Conservation (phyloP, 2,797 vertebrate genomes). For the Bucorvus abyssinicus region DNA sequence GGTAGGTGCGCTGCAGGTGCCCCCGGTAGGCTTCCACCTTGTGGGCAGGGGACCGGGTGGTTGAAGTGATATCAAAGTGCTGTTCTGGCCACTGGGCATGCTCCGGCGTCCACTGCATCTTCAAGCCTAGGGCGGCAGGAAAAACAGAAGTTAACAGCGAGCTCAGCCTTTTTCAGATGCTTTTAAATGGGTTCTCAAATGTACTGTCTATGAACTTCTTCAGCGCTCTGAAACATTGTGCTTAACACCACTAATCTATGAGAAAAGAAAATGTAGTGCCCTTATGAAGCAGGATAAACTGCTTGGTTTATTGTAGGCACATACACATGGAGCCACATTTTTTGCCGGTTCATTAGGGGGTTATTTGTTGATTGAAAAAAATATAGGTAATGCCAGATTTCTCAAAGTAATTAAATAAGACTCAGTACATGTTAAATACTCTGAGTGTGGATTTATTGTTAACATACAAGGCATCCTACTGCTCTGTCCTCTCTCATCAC, state of each 20-base stretch:
- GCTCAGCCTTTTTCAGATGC: not conserved
- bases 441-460: conserved; percentile 10
- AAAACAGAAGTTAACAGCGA: conserved; percentile 46
- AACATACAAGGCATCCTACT: conserved; percentile 38
- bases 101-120: conserved; percentile 99
- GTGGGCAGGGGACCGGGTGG: conserved; percentile 97
- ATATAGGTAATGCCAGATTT: not conserved
- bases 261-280: not conserved
- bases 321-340: not conserved
- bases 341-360: not conserved
- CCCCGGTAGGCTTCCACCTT: conserved; percentile 98
- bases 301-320: not conserved
- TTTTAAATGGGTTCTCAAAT: conserved; percentile 8
- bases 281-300: not conserved
- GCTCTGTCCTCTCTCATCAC: conserved; percentile 67
- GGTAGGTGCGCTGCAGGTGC: conserved; percentile 96
- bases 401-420: conserved; percentile 35
- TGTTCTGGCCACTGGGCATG: conserved; percentile 99
- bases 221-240: not conserved
- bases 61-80: conserved; percentile 99
- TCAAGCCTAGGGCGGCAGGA: conserved; percentile 86
- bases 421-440: conserved; percentile 45
- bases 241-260: conserved; percentile 5
- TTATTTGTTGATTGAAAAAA: not conserved
- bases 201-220: not conserved